Conservation (phyloP, 2,797 vertebrate species). For the Manis pentadactyla region DNA sequence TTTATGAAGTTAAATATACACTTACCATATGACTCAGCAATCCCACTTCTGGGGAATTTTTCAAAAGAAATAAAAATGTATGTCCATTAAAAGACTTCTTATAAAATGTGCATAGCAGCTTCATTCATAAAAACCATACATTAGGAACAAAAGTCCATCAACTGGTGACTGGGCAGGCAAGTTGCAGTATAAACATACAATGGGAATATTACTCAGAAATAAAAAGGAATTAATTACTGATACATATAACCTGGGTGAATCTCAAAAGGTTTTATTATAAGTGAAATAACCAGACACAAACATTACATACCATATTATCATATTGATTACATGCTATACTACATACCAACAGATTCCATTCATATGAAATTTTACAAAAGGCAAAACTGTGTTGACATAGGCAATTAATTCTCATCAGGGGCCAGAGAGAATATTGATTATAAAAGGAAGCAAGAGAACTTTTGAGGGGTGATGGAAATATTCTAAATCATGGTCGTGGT, state of each 20-base stretch:
- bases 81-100: conserved; percentile 38
- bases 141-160: conserved; percentile 31
- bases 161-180: not conserved
- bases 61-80: conserved; percentile 56
- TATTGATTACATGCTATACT: not conserved
- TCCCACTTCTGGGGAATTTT: conserved; percentile 29
- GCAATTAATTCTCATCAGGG: not conserved
- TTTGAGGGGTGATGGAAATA: not conserved
- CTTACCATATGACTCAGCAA: conserved; percentile 50
- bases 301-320: not conserved
- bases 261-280: conserved; percentile 37
- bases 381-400: conserved; percentile 5
- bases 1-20: conserved; percentile 43
- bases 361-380: conserved; percentile 46
- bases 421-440: not conserved
- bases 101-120: conserved; percentile 34
- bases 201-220: conserved; percentile 20
- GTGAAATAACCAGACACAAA: conserved; percentile 14
- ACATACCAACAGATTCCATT: not conserved
- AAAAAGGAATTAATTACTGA: not conserved
- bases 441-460: not conserved
- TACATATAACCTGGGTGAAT: not conserved
- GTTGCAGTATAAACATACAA: not conserved
- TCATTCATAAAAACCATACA: conserved; percentile 52
- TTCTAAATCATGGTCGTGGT: not conserved